phyloP scores from a whole-genome alignment of 1,140 invertebrate species.

The Cheumatopsyche charites region DNA sequence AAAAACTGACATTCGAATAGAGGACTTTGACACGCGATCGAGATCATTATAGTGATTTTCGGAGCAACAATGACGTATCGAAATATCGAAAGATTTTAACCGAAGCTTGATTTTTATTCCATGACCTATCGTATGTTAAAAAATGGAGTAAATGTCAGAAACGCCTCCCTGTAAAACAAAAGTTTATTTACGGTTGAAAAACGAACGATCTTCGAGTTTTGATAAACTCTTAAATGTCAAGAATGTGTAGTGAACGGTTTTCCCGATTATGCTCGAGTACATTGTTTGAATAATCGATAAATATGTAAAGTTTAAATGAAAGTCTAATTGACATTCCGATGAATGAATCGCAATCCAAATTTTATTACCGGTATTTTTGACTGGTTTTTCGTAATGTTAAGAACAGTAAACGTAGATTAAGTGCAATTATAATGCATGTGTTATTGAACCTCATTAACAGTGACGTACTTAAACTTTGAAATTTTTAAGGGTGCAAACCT shows the following conservation, averaged over 20 bases:
- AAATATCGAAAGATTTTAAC: not conserved
- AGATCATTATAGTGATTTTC: constrained; percentile 3
- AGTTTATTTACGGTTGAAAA: not conserved
- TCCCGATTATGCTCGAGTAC: not conserved
- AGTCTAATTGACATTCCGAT: too few species aligned
- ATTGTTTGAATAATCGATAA: not conserved
- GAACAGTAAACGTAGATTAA: too few species aligned
- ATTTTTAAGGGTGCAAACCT: too few species aligned
- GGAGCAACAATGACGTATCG: not conserved
- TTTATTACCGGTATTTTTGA: too few species aligned
- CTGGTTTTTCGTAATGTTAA: too few species aligned
- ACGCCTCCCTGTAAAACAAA: constrained; percentile 17
- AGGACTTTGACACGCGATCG: not conserved
- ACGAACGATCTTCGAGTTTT: not conserved
- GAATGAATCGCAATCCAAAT: too few species aligned
- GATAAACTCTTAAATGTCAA: constrained; percentile 11
- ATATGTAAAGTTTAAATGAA: too few species aligned
- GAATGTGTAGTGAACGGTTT: constrained; percentile 8
- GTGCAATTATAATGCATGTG: too few species aligned
- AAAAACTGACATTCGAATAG: too few species aligned
- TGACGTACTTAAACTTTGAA: too few species aligned
- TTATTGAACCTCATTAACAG: too few species aligned
- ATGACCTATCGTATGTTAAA: constrained; percentile 12
- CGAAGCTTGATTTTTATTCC: not conserved
- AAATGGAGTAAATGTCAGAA: constrained; percentile 15